Conservation (phyloP, 1,140 invertebrate species). For the Meloidogyne exigua region DNA sequence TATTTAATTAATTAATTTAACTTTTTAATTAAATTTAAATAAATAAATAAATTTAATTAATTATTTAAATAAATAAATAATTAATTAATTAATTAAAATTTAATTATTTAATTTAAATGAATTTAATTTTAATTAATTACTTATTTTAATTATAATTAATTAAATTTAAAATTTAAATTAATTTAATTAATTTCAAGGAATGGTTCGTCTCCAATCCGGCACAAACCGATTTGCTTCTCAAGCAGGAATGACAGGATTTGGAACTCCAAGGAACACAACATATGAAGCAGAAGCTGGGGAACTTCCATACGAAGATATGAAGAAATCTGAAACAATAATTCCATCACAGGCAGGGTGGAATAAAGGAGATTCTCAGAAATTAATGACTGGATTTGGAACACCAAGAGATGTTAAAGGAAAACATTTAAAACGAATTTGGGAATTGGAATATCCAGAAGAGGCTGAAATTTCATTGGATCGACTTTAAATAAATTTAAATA, state of each 20-base stretch:
- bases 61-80: no score
- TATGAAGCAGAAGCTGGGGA: slow-evolving; percentile 63
- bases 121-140: no score
- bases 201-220: slow-evolving; percentile 64
- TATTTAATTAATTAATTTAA: no score
- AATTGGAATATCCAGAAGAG: slow-evolving; percentile 59
- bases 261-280: slow-evolving; percentile 62
- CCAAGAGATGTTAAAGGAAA: slow-evolving; percentile 59
- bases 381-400: slow-evolving; percentile 55
- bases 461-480: slow-evolving; percentile 57
- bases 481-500: slow-evolving; percentile 33
- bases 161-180: background rate
- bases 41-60: no score
- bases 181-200: slow-evolving; percentile 30
- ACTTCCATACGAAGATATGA: slow-evolving; percentile 64
- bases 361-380: slow-evolving; percentile 63
- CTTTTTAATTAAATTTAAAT: no score
- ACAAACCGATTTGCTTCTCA: slow-evolving; percentile 61
- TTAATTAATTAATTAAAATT: background rate
- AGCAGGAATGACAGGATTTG: slow-evolving; percentile 63
- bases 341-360: slow-evolving; percentile 63
- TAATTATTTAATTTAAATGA: background rate
- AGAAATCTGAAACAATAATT: slow-evolving; percentile 63
- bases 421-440: slow-evolving; percentile 60
- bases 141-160: no score